phyloP scores from a whole-genome alignment of 2,888 invertebrate genomes.

The Coleophora flavipennella region DNA sequence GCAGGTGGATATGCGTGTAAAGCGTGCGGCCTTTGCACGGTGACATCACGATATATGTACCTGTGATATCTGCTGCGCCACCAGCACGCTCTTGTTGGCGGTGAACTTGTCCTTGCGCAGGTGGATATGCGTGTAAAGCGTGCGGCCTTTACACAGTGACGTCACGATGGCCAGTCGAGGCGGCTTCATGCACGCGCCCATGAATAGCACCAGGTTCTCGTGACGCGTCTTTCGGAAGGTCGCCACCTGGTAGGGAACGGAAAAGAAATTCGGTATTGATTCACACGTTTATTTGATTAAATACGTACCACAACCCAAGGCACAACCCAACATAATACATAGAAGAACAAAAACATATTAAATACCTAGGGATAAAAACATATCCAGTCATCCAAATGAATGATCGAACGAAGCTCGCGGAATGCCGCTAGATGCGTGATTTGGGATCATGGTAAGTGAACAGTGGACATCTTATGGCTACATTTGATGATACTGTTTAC shows the following conservation, averaged over 20 bases:
- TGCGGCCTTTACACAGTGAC: slow-evolving; percentile 96
- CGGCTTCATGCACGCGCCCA: slow-evolving; percentile 99
- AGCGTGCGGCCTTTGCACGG: slow-evolving; percentile 97
- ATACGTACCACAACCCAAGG: too few species aligned
- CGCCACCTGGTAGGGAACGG: slow-evolving; percentile 78
- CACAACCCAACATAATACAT: too few species aligned
- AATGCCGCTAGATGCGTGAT: too few species aligned
- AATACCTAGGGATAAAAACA: too few species aligned
- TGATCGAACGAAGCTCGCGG: too few species aligned
- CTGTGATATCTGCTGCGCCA: slow-evolving; percentile 98
- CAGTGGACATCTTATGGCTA: too few species aligned
- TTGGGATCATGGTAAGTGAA: too few species aligned
- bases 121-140: slow-evolving; percentile 94
- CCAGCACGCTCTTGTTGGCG: slow-evolving; percentile 91
- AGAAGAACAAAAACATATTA: too few species aligned
- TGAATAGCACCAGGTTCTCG: slow-evolving; percentile 98
- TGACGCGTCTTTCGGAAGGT: slow-evolving; percentile 98
- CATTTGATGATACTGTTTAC: too few species aligned
- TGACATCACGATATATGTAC: slow-evolving; percentile 84
- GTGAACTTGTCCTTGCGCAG: slow-evolving; percentile 93
- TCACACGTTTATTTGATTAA: too few species aligned
- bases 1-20: slow-evolving; percentile 92
- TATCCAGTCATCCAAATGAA: too few species aligned
- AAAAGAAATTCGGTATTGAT: not conserved
- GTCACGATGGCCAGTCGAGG: slow-evolving; percentile 97